Evolutionary conservation across 2,113 vertebrate species (phyloP).

Genomic region (Gallinago paraguaiae): DNA sequence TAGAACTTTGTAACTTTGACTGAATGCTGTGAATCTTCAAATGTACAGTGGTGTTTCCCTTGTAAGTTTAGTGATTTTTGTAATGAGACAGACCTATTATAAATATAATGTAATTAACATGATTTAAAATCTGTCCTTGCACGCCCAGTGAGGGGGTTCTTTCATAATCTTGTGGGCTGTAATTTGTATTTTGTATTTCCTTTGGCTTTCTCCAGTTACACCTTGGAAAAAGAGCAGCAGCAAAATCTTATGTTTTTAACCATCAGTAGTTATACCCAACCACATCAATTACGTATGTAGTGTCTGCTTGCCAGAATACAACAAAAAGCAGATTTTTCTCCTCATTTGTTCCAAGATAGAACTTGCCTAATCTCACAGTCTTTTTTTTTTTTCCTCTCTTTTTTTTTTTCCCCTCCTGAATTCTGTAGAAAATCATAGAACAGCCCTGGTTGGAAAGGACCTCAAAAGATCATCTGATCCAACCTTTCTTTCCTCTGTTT

Average conservation of each 20-base stretch:
- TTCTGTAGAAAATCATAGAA: neutral
- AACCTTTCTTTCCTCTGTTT: neutral
- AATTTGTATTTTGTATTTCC: neutral
- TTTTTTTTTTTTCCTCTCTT: neutral
- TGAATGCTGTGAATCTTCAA: neutral
- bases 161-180: neutral
- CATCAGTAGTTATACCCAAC: neutral
- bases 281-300: neutral
- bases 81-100: neutral
- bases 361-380: neutral
- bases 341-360: neutral
- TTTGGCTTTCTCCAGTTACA: neutral
- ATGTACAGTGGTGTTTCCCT: neutral
- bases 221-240: neutral
- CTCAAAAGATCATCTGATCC: neutral
- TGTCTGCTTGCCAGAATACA: neutral
- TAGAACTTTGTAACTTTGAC: neutral
- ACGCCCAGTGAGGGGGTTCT: neutral
- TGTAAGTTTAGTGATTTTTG: neutral
- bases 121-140: neutral
- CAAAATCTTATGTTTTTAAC: neutral
- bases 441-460: neutral
- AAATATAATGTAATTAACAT: neutral
- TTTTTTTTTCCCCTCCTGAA: too few species aligned
- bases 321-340: conserved; percentile 2